phyloP scores from a whole-genome alignment of 2,113 vertebrate genomes.

The Forbesichthys agassizii region DNA sequence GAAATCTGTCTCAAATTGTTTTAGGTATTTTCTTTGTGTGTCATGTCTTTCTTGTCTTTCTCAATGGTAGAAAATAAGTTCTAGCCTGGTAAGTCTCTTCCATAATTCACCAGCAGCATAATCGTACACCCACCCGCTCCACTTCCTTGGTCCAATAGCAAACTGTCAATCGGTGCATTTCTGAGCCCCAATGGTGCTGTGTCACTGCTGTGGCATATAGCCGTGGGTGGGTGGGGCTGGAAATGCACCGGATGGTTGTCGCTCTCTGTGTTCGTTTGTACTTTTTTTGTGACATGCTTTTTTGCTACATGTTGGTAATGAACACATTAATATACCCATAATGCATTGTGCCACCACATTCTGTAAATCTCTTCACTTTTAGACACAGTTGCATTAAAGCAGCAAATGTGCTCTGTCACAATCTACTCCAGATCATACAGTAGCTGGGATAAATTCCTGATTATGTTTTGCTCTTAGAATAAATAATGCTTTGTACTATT shows the following conservation, averaged over 20 bases:
- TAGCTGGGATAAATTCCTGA: neutral
- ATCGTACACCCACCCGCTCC: neutral
- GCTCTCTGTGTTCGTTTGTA: constrained; percentile 24
- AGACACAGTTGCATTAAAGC: neutral
- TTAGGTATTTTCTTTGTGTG: constrained; percentile 64
- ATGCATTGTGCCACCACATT: neutral
- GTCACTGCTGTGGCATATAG: too few relatives aligned
- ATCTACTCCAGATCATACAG: neutral
- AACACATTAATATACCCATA: constrained; percentile 1
- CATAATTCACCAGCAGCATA: neutral
- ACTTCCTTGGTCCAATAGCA: neutral
- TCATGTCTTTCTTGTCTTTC: constrained; percentile 77
- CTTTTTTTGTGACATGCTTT: constrained; percentile 39
- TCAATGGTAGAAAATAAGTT: constrained; percentile 92
- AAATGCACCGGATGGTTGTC: constrained; percentile 58
- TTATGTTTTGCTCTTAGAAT: neutral
- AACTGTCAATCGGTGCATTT: constrained; percentile 79
- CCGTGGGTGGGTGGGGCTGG: constrained; percentile 22
- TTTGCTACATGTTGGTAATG: constrained; percentile 3
- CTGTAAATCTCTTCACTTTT: constrained; percentile 67
- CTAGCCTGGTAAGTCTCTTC: constrained; percentile 87
- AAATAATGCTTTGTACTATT: too few relatives aligned
- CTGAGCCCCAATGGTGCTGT: constrained; percentile 41
- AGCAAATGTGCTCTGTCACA: neutral
- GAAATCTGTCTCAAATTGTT: constrained; percentile 32